phyloP scores from a whole-genome alignment of 2,888 invertebrate genomes.

The Rhagophthalmus giganteus region DNA sequence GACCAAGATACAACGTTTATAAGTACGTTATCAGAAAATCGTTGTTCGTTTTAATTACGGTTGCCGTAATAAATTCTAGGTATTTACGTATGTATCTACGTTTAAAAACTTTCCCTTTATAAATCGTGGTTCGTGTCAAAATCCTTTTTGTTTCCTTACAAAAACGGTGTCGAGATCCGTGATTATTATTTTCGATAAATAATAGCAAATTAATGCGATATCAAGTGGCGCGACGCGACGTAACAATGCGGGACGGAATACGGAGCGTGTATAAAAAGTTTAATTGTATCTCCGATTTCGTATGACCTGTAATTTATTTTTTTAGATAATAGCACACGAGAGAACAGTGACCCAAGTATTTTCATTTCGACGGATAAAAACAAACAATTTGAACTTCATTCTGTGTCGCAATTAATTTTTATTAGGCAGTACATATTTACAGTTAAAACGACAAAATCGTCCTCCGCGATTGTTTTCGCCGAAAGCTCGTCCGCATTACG shows the following conservation, averaged over 20 bases:
- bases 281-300: slow-evolving; percentile 15
- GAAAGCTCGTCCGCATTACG: not conserved
- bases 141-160: slow-evolving; percentile 2
- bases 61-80: slow-evolving; percentile 2
- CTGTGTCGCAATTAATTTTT: not conserved
- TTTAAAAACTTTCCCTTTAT: not conserved
- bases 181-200: slow-evolving; percentile 14
- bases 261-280: slow-evolving; percentile 15
- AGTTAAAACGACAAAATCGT: not conserved
- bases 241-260: slow-evolving; percentile 14
- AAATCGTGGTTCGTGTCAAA: not conserved
- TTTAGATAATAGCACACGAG: slow-evolving; percentile 3
- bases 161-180: not conserved
- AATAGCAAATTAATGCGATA: slow-evolving; percentile 21
- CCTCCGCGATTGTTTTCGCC: not conserved
- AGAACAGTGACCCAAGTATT: not conserved
- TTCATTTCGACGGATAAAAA: not conserved
- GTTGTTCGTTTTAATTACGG: slow-evolving; percentile 8
- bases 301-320: slow-evolving; percentile 27
- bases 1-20: not conserved
- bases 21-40: slow-evolving; percentile 3
- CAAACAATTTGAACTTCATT: not conserved
- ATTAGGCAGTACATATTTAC: not conserved
- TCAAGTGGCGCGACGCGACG: slow-evolving; percentile 11
- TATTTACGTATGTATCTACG: not conserved